Evolutionary conservation across 2,888 invertebrate species (phyloP).

Genomic region (Xylocampa areola): DNA sequence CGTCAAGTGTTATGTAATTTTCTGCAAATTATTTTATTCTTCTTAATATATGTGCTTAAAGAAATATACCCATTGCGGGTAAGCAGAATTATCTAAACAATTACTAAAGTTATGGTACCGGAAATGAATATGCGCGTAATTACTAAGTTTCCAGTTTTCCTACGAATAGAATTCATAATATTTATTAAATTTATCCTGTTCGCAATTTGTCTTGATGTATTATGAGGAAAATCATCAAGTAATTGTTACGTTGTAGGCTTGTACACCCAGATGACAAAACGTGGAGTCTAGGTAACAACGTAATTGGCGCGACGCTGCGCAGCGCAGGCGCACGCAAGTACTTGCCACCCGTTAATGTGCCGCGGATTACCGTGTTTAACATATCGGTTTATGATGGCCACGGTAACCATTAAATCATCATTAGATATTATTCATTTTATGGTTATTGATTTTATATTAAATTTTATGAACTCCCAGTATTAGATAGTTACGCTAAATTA

Average conservation of each 20-base stretch:
- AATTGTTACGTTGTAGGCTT: constrained; percentile 28
- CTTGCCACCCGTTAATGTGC: constrained; percentile 45
- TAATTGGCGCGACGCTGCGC: constrained; percentile 48
- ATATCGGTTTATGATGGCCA: constrained; percentile 68
- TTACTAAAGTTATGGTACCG: not conserved
- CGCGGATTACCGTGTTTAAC: constrained; percentile 58
- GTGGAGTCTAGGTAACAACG: constrained; percentile 52
- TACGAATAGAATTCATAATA: constrained; percentile 19
- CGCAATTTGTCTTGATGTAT: constrained; percentile 28
- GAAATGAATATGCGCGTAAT: constrained; percentile 38
- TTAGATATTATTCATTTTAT: constrained; percentile 67
- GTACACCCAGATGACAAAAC: constrained; percentile 43
- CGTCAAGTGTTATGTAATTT: too few relatives aligned
- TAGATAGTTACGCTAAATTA: constrained; percentile 49
- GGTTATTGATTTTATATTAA: constrained; percentile 63
- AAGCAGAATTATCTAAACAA: constrained; percentile 6
- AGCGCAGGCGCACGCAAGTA: constrained; percentile 40
- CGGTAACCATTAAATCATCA: constrained; percentile 68
- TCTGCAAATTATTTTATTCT: too few relatives aligned
- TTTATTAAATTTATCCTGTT: constrained; percentile 43
- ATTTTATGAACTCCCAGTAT: constrained; percentile 57
- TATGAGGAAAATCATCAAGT: constrained; percentile 49
- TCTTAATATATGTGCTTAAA: too few relatives aligned
- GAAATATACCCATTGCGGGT: not conserved
- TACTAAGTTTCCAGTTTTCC: constrained; percentile 27